A percentile compares a stretch with the other conserved stretches of the same genome.
Conservation (phyloP, 1,140 invertebrate species). For the Solenopsis fugax region DNA sequence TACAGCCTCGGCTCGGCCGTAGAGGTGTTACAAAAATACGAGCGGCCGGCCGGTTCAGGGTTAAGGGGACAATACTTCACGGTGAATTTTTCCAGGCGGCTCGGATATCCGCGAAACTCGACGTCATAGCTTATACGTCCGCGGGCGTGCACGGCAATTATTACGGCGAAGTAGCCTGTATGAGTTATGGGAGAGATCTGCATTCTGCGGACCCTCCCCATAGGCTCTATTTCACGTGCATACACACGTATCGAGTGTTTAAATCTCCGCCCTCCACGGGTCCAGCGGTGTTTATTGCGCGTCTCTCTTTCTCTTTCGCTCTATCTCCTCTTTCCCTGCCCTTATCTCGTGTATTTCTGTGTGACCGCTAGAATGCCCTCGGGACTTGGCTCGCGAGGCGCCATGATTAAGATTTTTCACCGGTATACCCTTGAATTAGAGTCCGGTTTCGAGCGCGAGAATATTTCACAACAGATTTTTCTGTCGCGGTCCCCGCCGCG, state of each 20-base stretch:
- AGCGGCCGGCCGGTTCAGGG: constrained; percentile 47
- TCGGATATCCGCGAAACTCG: constrained; percentile 68
- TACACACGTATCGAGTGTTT: constrained; percentile 73
- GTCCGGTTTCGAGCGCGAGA: constrained; percentile 51
- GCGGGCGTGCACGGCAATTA: constrained; percentile 75
- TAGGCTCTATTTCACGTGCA: constrained; percentile 74
- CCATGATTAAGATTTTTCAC: constrained; percentile 68
- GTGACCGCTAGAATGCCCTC: constrained; percentile 68
- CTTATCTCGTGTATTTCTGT: constrained; percentile 66
- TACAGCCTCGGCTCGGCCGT: background rate
- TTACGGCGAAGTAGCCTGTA: constrained; percentile 72
- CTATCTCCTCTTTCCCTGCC: background rate
- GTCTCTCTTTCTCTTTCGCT: constrained; percentile 8
- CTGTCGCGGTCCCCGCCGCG: background rate
- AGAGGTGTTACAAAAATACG: constrained; percentile 53
- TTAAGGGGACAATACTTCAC: constrained; percentile 65
- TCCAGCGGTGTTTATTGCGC: constrained; percentile 31
- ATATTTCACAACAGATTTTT: constrained; percentile 59
- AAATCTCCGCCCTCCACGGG: constrained; percentile 73
- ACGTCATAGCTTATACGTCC: constrained; percentile 69
- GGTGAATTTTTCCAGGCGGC: constrained; percentile 62
- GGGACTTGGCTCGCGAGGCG: constrained; percentile 59
- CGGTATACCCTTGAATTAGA: constrained; percentile 64
- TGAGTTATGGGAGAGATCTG: constrained; percentile 79
- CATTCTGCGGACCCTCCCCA: constrained; percentile 74